Base-by-base conservation (phyloP, 1,140 invertebrate genomes). In the Phymastichus coffea region DNA sequence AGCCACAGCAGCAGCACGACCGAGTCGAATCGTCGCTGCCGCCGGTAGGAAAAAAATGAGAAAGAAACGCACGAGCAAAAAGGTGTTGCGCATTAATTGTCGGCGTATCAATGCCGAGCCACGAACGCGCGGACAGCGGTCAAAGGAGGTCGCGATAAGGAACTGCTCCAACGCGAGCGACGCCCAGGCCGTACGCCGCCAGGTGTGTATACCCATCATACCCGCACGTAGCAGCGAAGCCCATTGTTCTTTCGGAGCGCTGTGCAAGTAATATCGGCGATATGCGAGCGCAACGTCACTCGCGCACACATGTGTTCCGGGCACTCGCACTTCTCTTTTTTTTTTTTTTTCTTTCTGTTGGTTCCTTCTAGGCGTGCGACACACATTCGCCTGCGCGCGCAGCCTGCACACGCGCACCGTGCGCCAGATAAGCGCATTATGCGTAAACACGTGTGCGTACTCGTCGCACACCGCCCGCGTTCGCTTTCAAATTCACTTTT, bases 81-180 rank as follows among this genome's bases (percentile, higher is more conserved):
- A 6, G 6, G 28, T 17, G 12, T 17, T 20, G 40, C 40, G 40
- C 38, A 6, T 19, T 22, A 17, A 46, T 47, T 44, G 52, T 44
- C 53, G 47, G 23, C 56, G 26, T 58, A 58, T 58, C 61, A 54
- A 37, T 57, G 28, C 44, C 15, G 33, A 10, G 41, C 33, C 41
- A 38, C n/a, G n/a, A n/a, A n/a, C n/a, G n/a, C 54, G 57, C 46
- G 64, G 51, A 69, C 63, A 63, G 56, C 63, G 61, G 65, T 66
- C 63, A 64, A 73, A 73, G 64, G 68, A 73, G 72, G 73, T 71
- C 70, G 65, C 58, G 72, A 74, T 74, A 76, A 73, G 69, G 61
- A 69, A 59, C 63, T 53, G 41, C 55, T 44, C 61, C 33, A n/a
- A 20, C 19, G 22, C 35, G 19, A 8, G 17, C n/a, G 20, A 30